phyloP scores from a whole-genome alignment of 1,140 invertebrate species.

The Campoletis sonorensis region DNA sequence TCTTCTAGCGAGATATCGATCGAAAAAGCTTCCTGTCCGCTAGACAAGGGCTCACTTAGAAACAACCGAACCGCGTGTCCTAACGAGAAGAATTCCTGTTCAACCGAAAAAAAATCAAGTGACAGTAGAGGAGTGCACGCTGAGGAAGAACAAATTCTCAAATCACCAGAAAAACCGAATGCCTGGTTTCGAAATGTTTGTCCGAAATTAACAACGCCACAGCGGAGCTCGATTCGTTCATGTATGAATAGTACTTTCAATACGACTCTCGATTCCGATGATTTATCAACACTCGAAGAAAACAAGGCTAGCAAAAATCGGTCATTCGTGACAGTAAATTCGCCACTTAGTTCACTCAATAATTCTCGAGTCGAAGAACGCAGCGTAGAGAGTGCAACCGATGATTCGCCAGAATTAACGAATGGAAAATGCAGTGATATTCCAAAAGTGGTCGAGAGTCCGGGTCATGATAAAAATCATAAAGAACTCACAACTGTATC shows the following conservation, averaged over 20 bases:
- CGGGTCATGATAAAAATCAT: neutral
- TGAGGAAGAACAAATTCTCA: neutral
- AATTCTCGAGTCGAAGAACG: neutral
- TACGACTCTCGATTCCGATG: conserved; percentile 54
- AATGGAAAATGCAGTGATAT: too few relatives aligned
- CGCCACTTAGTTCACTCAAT: neutral
- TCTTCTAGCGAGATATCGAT: neutral
- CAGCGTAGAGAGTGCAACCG: too few relatives aligned
- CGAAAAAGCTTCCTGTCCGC: neutral
- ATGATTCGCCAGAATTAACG: too few relatives aligned
- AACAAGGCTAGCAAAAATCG: neutral
- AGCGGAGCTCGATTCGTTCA: neutral
- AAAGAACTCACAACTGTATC: neutral
- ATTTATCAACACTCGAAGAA: conserved; percentile 34
- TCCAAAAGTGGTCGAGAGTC: too few relatives aligned
- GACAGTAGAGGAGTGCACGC: neutral
- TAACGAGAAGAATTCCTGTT: neutral
- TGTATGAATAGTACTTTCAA: neutral
- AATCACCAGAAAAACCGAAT: neutral
- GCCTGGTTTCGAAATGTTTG: neutral
- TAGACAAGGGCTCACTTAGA: neutral
- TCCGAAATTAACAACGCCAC: neutral
- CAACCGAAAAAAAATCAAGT: neutral
- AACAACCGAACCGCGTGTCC: neutral
- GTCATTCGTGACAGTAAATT: neutral